Evolutionary conservation across 2,113 vertebrate species (phyloP), one percentile per base, ranked within the genome.

Genomic region (Hippopotamus amphibius): DNA sequence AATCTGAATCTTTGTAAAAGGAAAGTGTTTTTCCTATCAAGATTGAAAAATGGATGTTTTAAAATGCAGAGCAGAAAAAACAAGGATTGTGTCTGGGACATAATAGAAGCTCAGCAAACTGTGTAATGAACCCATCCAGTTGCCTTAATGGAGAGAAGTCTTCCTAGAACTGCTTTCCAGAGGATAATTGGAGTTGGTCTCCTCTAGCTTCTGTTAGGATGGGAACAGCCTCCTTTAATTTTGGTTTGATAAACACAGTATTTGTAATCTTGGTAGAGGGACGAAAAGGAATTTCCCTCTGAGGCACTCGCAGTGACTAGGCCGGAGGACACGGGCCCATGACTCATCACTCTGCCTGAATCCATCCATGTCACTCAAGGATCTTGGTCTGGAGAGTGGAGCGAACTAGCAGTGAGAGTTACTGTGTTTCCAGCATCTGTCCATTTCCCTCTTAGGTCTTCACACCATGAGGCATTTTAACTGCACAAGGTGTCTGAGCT

Each of bases 221-320:
- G n/a, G 93, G 48, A 94, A 65, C 3, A 46, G 50, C n/a, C 53
- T 92, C 74, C 96, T 97, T 24, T 87, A 95, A 96, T 90, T 97
- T 97, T 0, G 43, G 91, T 92, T 93, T 94, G 80, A 77, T 87
- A 97, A 98, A 96, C 87, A 97, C 22, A 43, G 86, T 93, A 19
- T 92, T 93, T 97, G 89, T 69, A 63, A 71, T 82, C 33, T 72
- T 87, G 43, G 96, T 41, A 13, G 41, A 74, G 83, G 26, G 21
- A 50, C 21, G 6, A 14, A 15, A 83, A 86, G 69, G 82, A 93
- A 90, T 96, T 93, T 95, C 95, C 74, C 92, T 82, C 74, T 37
- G 65, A 83, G 93, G 95, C 92, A 46, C 66, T 98, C 86, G 72
- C 81, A 88, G 71, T 71, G 84, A 69, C 66, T 19, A 10, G 17